Conservation (phyloP, 53 echinoderm and acorn worm species). For the Paracentrotus lividus region DNA sequence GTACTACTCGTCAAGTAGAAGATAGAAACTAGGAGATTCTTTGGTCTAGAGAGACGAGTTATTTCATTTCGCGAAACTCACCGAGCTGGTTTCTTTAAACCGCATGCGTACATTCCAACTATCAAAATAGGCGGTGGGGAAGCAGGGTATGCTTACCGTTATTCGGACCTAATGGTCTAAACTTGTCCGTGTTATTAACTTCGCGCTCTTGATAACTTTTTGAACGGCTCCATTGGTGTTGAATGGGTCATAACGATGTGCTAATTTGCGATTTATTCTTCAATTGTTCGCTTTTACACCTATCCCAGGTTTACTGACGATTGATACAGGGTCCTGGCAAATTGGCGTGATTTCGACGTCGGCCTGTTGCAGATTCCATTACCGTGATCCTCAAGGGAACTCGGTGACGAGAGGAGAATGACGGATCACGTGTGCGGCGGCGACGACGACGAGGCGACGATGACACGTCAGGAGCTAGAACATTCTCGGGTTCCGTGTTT, state of each 20-base stretch:
- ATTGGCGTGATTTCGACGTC: conserved; percentile 7
- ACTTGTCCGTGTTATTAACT: background rate
- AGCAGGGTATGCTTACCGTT: background rate
- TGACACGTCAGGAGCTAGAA: background rate
- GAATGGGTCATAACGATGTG: background rate
- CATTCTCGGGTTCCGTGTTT: conserved; percentile 58
- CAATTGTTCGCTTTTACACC: background rate
- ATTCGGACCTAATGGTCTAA: too few relatives aligned
- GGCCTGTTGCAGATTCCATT: conserved; percentile 4
- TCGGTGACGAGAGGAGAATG: conserved; percentile 6
- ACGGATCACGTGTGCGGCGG: background rate
- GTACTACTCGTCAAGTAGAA: conserved; percentile 13
- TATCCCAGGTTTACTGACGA: conserved; percentile 24
- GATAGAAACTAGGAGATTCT: background rate
- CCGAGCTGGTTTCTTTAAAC: conserved; percentile 10
- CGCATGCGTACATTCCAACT: conserved; percentile 37
- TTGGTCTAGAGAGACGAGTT: conserved; percentile 23
- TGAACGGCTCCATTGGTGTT: background rate
- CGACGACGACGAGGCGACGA: conserved; percentile 13
- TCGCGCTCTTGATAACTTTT: background rate
- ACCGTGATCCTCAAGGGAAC: conserved; percentile 18
- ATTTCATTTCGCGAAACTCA: background rate
- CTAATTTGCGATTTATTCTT: background rate
- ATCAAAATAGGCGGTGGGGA: background rate
- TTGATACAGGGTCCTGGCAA: conserved; percentile 11